Conservation (phyloP, 37 sponge, comb jelly and placozoan species). For the Spongilla lacustris region DNA sequence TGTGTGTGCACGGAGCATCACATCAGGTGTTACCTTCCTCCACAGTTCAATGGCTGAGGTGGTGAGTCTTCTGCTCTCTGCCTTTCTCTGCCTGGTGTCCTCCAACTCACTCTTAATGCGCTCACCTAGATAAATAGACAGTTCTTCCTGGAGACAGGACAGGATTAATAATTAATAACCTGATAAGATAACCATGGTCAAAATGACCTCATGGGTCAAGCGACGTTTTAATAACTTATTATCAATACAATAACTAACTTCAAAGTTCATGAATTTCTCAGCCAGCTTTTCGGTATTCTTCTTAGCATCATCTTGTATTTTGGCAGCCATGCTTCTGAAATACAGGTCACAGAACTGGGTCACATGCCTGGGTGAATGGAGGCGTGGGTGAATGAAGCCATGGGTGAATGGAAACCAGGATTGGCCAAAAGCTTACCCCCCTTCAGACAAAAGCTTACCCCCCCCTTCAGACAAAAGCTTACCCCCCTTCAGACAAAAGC, state of each 20-base stretch:
- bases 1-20: too few relatives aligned
- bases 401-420: neutral
- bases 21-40: conserved; percentile 55
- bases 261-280: conserved; percentile 49
- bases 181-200: neutral
- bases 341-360: conserved; percentile 42
- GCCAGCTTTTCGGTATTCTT: neutral
- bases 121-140: conserved; percentile 48
- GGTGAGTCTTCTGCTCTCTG: conserved; percentile 49
- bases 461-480: conserved; percentile 51
- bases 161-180: neutral
- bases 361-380: conserved; percentile 6
- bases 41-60: conserved; percentile 53
- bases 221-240: neutral
- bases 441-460: conserved; percentile 53
- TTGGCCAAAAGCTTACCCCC: conserved; percentile 32
- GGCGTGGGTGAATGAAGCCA: neutral
- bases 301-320: conserved; percentile 16
- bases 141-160: conserved; percentile 39
- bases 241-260: conserved; percentile 15
- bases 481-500: conserved; percentile 75
- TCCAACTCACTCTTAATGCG: conserved; percentile 8
- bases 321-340: conserved; percentile 43
- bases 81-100: conserved; percentile 37
- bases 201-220: too few relatives aligned